Base-by-base conservation (phyloP, 2,888 invertebrate species). In the Nebria brevicollis region DNA sequence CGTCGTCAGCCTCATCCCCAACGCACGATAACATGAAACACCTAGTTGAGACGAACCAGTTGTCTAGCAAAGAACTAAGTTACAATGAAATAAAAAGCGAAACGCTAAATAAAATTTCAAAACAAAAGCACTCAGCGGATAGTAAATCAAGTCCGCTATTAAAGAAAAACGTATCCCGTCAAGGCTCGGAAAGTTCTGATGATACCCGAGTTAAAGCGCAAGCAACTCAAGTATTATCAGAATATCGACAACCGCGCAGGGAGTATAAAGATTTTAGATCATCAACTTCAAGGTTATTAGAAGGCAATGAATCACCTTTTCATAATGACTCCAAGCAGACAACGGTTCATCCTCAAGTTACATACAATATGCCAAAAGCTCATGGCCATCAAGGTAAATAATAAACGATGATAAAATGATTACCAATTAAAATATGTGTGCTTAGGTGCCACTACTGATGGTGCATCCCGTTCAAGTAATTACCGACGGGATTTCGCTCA, bases 401-500 rank as follows among this genome's bases (percentile, higher is more conserved):
- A 54, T n/a, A 13, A 11, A 75, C 20, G 2, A 25, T 65, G 1
- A 66, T 25, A 54, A 15, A 75, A 25, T 64, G 26, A 13, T 11
- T 54, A 15, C 42, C 11, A 25, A 25, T 74, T 66, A 75, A 34
- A 54, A 77, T 11, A 64, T 42, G 68, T 41, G 8, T 82, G 82
- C 83, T 13, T 74, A 85, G 85, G 82, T 78, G 85, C 85, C 34
- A 84, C 82, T 77, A 85, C 83, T n/a, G 84, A 83, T 34, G 83
- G 88, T 15, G 86, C 87, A 0, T 87, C 88, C 68, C 88, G 87
- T 82, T 90, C 90, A 73, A 93, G 93, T 88, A 94, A 94, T 90
- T 94, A 94, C 89, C 90, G 94, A 85, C 91, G 92, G 88, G 93
- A 94, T 90, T 94, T 94, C 90, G 94, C 94, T 42, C 92, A 94